Evolutionary conservation across 2,113 vertebrate species (phyloP), one percentile per base, ranked within the genome.

Genomic region (Melozone crissalis): DNA sequence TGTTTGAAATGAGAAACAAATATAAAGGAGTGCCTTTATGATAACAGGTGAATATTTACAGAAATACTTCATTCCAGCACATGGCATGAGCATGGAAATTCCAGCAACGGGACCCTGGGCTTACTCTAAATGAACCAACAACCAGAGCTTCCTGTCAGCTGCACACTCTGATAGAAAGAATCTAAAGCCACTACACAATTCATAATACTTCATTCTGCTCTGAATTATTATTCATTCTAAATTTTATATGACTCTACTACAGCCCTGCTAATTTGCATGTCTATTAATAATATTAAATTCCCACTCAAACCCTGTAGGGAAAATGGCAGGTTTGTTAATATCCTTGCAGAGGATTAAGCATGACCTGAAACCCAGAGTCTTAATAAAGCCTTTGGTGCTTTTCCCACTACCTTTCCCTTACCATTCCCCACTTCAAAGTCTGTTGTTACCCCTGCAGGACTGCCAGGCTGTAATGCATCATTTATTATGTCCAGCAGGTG

Each of bases 401-500:
- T 95, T 87, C 6, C 83, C 58, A 20, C 54, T 68, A 77, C 37
- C 84, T 94, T 81, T 61, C 65, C 92, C n/a, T 73, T 65, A 30
- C 69, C 23, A 77, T 87, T 94, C 44, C 79, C 20, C 8, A 26
- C 62, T 80, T 44, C 14, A 59, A 75, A 75, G 74, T 47, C 74
- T 86, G 69, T 21, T 82, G 74, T 87, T 90, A 21, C 20, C 58
- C 43, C 63, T 85, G 62, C 66, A 77, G 76, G 58, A 49, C 62
- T 87, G 67, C 73, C 87, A 73, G 26, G 66, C 47, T 35, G n/a
- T 67, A 90, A 91, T 90, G 73, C 63, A 77, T 89, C 74, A 87
- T 92, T 92, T 93, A 89, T 94, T 84, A 78, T n/a, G 59, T 80
- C 41, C 54, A 95, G 94, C 89, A 93, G 89, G 81, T 94, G 93